These are phyloP conservation scores for Zaprionus nigranus DNA, from an alignment of 1,140 invertebrate genomes.

Conservation along the genomic window DNA sequence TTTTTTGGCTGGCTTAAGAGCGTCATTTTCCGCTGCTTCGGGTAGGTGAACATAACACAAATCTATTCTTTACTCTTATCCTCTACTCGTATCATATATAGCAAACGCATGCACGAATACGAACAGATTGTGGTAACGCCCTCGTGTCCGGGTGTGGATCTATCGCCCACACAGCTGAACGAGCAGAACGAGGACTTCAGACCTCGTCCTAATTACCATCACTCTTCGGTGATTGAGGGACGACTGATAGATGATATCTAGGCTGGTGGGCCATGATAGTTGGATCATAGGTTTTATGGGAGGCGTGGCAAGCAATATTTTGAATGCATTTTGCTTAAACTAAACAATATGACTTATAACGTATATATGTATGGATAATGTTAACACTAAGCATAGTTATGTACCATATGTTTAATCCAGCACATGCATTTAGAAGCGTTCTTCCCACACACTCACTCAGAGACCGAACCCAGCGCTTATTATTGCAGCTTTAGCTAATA, in stretches of 20 bases:
- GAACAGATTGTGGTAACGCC: conserved; percentile 96
- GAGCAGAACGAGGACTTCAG: conserved; percentile 98
- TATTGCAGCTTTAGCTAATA: conserved; percentile 53
- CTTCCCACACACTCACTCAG: conserved; percentile 32
- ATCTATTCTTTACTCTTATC: not conserved
- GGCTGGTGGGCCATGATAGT: conserved; percentile 1
- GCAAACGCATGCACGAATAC: conserved; percentile 91
- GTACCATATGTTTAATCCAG: conserved; percentile 36
- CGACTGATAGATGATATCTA: conserved; percentile 87
- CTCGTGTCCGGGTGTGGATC: conserved; percentile 91
- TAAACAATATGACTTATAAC: conserved; percentile 25
- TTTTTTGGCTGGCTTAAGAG: conserved; percentile 94
- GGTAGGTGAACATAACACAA: conserved; percentile 87
- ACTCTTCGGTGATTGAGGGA: conserved; percentile 92
- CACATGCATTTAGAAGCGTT: conserved; percentile 45
- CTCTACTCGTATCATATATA: conserved; percentile 56
- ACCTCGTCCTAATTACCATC: conserved; percentile 95
- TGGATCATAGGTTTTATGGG: conserved; percentile 21
- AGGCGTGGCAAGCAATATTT: conserved; percentile 63
- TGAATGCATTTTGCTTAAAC: conserved; percentile 54
- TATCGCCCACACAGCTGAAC: conserved; percentile 94
- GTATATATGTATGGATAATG: conserved; percentile 31
- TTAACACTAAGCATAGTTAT: conserved; percentile 40
- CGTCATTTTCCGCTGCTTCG: conserved; percentile 90
- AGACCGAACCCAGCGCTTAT: conserved; percentile 37